Evolutionary conservation across 1,140 invertebrate genomes (phyloP), one percentile per base, ranked within the genome.

Genomic region (Diorhabda carinulata): DNA sequence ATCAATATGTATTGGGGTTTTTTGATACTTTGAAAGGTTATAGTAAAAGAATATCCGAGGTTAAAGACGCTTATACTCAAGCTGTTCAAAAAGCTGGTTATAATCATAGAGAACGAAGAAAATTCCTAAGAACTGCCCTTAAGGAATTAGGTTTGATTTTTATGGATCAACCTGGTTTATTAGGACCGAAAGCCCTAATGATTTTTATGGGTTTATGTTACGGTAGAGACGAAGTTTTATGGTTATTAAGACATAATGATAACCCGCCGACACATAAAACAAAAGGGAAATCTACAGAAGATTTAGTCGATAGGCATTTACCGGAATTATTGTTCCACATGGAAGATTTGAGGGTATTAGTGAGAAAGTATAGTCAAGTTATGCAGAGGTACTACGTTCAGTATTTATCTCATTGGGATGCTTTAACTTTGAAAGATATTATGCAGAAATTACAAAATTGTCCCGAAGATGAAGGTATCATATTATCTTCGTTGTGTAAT

Each of bases 341-440:
- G 88, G 96, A 98, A 82, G 98, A 99, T 83, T 82, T 99, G 42
- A 87, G 96, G 80, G 95, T 93, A 52, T 79, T 98, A 58, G 92
- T 98, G 4, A 86, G 94, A 66, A 98, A 98, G 80, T 97, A 98
- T 80, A 95, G 92, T 75, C 94, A 98, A 86, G 96, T 99, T 2
- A 93, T 99, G 83, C 96, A 99, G 81, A 86, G 96, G 69, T 99
- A 99, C 83, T 99, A 98, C 83, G 92, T 98, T 40, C 97, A 98
- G 82, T 99, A 97, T 86, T 84, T 99, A 45, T 90, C 92, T 44
- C 95, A 96, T 6, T 98, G 95, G 83, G 98, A 99, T 86, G 93
- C 96, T 45, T 92, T 96, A 40, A 90, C 92, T 68, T 81, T 99
- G 2, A 95, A 96, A 80, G 90, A 98, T 75, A 89, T 95, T 73